Base-by-base conservation (phyloP, 2,888 invertebrate species). In the Pristionchus entomophagus region DNA sequence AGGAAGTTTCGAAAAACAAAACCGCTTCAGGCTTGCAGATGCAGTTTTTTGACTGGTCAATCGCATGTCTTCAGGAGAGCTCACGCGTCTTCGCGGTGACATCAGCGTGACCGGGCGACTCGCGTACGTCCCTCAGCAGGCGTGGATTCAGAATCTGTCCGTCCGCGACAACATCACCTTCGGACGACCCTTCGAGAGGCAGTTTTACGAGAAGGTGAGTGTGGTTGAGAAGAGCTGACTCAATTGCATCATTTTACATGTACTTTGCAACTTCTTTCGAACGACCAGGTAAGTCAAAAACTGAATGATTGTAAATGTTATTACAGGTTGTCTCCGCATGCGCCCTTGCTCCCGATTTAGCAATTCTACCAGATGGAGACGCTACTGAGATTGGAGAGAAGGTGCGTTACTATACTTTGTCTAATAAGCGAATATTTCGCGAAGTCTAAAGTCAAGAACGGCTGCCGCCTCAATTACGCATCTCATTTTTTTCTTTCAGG, bases 381-480 rank as follows among this genome's bases (percentile, higher is more conserved):
- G 95, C 96, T 93, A 99, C 99, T 0, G 99, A 99, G 95, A 99
- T 99, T 90, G 99, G 99, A 87, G 99, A 99, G 94, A 99, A 98
- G 95, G 95, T 94, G 88, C 93, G 29, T 22, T 56, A n/a, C 17
- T 56, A n/a, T n/a, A n/a, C 45, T 45, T 45, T 14, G 45, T 10
- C 45, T 49, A 49, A 12, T 49, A 17, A 49, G 8, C 49, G 17
- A 56, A 56, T 5, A 10, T 56, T 56, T 56, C 19, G 10, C 22
- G n/a, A 56, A 17, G 22, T 56, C 19, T 56, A 56, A 29, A 65
- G 12, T 32, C 12, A 65, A 14, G 8, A 29, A 65, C 14, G n/a
- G 5, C 29, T 5, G 12, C 17, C 14, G n/a, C n/a, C n/a, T n/a
- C n/a, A n/a, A n/a, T n/a, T n/a, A n/a, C n/a, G n/a, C n/a, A n/a